Evolutionary conservation across 2,113 vertebrate genomes (phyloP), one percentile per base, ranked within the genome.

Genomic region (Ellobius talpinus): DNA sequence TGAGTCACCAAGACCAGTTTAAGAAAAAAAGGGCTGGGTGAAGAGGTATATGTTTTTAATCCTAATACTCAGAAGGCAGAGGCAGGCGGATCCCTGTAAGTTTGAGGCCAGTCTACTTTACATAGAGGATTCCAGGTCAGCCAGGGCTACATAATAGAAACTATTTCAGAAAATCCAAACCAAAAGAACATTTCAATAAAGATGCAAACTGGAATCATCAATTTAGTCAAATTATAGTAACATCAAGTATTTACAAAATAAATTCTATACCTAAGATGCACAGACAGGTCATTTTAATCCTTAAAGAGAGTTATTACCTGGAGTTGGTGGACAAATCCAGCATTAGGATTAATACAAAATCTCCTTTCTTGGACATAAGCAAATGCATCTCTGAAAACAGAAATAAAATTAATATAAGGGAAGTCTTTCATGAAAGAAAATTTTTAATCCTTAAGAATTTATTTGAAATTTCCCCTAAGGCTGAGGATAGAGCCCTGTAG

Each of bases 321-420:
- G 98, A 99, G 98, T 98, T 99, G 99, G 99, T 99, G 99, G 90
- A 99, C 99, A 98, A 99, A 99, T 98, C 99, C 99, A 98, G 99
- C 99, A 97, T 99, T 99, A 89, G 99, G 99, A 98, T 99, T 99
- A 98, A 99, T 99, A 99, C 99, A 99, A 98, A 99, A 99, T 98
- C 99, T 99, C 96, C 99, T 99, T 98, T 99, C 99, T 98, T 99
- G 99, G 94, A 99, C 99, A 39, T 99, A 99, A 97, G 99, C 99
- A 99, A 99, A 99, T 19, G 99, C 99, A 91, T 99, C 99, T 98
- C 99, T 99, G 91, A 61, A 93, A 96, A 94, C 36, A 97, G 8
- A 97, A n/a, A 95, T 16, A 92, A 95, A 97, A 42, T 84, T 86
- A 93, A 84, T 42, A 24, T 11, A 24, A 86, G 61, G 58, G 13